A percentile compares a stretch with the other conserved stretches of the same genome.
Conservation (phyloP, 1,140 invertebrate species). For the Tetragonula clypearis region DNA sequence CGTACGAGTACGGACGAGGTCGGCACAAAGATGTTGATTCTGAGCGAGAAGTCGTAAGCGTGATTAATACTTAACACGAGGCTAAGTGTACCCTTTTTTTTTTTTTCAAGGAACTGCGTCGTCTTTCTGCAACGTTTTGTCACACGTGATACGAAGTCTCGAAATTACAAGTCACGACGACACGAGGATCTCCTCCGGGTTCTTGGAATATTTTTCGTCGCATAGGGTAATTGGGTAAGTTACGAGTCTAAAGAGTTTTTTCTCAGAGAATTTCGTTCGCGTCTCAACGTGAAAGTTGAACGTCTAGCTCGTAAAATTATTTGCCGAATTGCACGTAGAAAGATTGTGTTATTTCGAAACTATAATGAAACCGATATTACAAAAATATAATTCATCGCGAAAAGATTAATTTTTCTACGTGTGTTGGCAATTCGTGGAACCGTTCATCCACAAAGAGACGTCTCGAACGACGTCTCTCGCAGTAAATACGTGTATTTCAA, state of each 20-base stretch:
- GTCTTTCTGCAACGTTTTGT: neutral
- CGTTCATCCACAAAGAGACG: neutral
- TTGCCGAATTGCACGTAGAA: no score
- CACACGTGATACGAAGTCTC: neutral
- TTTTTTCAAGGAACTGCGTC: neutral
- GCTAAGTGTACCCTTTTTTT: neutral
- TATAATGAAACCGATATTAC: neutral
- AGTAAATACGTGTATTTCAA: neutral
- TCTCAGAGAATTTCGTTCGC: no score
- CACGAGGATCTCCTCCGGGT: no score
- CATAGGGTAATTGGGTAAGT: no score
- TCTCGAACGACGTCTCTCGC: neutral
- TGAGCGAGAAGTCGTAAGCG: neutral
- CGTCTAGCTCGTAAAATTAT: no score
- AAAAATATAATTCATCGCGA: neutral
- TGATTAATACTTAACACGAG: conserved; percentile 1
- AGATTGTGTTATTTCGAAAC: no score
- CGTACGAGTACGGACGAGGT: neutral
- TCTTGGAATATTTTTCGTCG: no score
- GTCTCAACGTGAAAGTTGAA: no score
- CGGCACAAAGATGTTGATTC: neutral
- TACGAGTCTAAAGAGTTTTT: no score
- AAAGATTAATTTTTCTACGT: neutral
- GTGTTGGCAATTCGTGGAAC: neutral
- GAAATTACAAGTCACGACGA: neutral